phyloP scores from a whole-genome alignment of 2,888 invertebrate species.

The Subacronicta megacephala region DNA sequence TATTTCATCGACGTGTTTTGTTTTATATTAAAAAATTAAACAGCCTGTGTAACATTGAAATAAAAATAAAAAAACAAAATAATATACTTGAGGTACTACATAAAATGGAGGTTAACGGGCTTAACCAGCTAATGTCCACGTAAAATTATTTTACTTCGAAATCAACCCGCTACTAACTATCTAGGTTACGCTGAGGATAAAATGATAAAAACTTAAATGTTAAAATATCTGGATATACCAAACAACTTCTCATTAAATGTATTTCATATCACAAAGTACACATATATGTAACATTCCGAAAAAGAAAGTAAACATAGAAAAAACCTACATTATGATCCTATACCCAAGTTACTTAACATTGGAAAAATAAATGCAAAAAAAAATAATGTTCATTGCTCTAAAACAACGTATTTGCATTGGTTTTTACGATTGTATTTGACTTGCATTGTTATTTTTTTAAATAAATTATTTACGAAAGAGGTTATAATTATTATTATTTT shows the following conservation, averaged over 20 bases:
- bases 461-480: constrained; percentile 10
- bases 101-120: constrained; percentile 80
- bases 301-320: constrained; percentile 76
- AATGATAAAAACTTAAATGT: constrained; percentile 72
- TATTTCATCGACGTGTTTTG: constrained; percentile 57
- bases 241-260: constrained; percentile 75
- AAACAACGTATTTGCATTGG: constrained; percentile 57
- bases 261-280: constrained; percentile 86
- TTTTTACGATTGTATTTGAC: constrained; percentile 46
- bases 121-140: constrained; percentile 57
- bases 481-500: constrained; percentile 8
- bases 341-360: constrained; percentile 72
- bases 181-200: constrained; percentile 58
- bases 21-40: constrained; percentile 57
- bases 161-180: constrained; percentile 60
- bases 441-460: constrained; percentile 39
- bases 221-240: constrained; percentile 69
- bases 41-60: constrained; percentile 81
- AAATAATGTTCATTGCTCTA: constrained; percentile 59
- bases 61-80: constrained; percentile 86
- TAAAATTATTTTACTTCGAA: constrained; percentile 55
- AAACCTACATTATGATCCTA: constrained; percentile 72
- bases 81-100: constrained; percentile 86
- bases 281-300: constrained; percentile 66
- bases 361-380: constrained; percentile 84